A percentile compares a stretch with the other conserved stretches of the same genome.
These are phyloP conservation scores for Thymallus thymallus DNA, from an alignment of 2,113 vertebrate species.

Conservation along the genomic window DNA sequence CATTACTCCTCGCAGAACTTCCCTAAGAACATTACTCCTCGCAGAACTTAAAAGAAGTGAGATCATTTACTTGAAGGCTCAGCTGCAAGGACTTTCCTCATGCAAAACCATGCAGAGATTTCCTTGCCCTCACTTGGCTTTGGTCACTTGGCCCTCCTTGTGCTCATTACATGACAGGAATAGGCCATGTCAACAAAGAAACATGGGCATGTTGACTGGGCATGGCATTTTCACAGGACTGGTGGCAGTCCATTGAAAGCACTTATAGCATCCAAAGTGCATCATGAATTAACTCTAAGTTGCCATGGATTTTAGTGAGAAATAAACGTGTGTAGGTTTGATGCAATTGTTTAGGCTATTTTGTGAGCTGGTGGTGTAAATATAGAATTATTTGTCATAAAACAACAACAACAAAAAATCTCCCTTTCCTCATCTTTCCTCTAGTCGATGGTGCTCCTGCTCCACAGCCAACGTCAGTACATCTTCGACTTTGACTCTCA, in stretches of 20 bases:
- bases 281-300: conserved; percentile 11
- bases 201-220: conserved; percentile 66
- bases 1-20: too few species aligned
- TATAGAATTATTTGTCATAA: background rate
- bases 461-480: conserved; percentile 97
- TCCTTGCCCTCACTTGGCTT: conserved; percentile 17
- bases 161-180: conserved; percentile 62
- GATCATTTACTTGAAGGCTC: conserved; percentile 17
- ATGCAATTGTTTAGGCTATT: too few species aligned
- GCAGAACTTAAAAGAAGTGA: background rate
- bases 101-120: conserved; percentile 48
- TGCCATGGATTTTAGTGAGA: too few species aligned
- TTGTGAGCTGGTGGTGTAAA: background rate
- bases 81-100: conserved; percentile 7
- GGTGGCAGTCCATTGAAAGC: conserved; percentile 40
- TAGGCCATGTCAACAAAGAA: conserved; percentile 60
- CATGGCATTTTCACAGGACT: conserved; percentile 55
- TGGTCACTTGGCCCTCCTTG: background rate
- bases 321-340: too few species aligned
- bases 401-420: background rate
- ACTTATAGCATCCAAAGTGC: conserved; percentile 29
- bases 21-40: too few species aligned
- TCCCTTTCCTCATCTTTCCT: conserved; percentile 35
- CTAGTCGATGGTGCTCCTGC: conserved; percentile 95
- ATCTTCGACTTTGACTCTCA: conserved; percentile 94